Conservation (phyloP, 2,888 invertebrate species). For the Rhyacophila evoluta region DNA sequence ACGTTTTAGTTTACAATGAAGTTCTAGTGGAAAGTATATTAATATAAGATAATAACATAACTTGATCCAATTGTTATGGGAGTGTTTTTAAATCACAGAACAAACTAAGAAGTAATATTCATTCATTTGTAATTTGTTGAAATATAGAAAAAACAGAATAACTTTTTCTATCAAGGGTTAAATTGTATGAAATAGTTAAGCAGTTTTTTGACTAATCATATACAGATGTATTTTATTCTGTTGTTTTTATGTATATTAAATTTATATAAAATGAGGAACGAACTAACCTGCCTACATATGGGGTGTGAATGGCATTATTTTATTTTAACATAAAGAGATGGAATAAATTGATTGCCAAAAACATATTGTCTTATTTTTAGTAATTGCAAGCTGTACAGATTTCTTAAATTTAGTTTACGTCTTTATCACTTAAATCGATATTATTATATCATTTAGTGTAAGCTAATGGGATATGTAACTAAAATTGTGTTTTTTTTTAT, state of each 20-base stretch:
- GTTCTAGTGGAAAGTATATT: background rate
- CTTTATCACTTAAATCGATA: background rate
- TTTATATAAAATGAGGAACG: background rate
- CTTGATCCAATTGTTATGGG: too few species aligned
- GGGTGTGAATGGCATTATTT: conserved; percentile 1
- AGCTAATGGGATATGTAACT: background rate
- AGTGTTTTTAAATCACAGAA: too few species aligned
- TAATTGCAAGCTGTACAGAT: conserved; percentile 9
- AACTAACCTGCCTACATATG: background rate
- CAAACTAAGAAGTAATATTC: too few species aligned
- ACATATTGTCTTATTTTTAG: background rate
- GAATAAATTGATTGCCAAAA: conserved; percentile 17
- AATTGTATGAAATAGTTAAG: background rate
- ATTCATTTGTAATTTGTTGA: too few species aligned
- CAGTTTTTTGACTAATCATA: conserved; percentile 32
- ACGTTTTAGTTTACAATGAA: background rate
- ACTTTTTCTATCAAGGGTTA: too few species aligned
- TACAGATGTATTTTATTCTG: conserved; percentile 42
- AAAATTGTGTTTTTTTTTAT: background rate
- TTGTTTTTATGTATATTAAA: background rate
- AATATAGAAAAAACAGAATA: too few species aligned
- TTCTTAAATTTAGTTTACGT: background rate
- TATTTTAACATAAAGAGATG: background rate
- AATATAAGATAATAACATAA: background rate
- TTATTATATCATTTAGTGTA: background rate